phyloP scores from a whole-genome alignment of 2,888 invertebrate genomes.

The Serrognathus titanus region DNA sequence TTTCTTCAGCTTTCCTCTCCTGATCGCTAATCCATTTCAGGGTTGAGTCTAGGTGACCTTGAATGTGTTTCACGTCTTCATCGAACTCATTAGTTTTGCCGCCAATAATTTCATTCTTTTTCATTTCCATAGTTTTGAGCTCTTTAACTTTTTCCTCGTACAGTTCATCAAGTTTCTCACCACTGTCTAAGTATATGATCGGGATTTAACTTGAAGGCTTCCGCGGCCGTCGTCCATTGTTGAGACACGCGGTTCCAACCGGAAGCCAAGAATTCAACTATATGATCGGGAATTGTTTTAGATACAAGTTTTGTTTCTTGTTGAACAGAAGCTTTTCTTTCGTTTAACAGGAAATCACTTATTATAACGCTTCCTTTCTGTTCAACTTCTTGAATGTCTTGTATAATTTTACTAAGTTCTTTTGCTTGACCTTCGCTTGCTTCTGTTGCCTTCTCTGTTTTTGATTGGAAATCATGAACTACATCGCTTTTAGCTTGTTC shows the following conservation, averaged over 20 bases:
- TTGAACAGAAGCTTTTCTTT: too few relatives aligned
- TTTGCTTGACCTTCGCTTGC: constrained; percentile 12
- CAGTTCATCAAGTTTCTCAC: too few relatives aligned
- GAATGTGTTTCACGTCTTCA: background rate
- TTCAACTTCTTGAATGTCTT: constrained; percentile 20
- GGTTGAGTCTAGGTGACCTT: background rate
- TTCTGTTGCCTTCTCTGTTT: constrained; percentile 2
- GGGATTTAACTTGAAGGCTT: too few relatives aligned
- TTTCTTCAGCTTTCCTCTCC: background rate
- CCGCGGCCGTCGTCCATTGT: too few relatives aligned
- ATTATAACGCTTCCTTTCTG: constrained; percentile 8
- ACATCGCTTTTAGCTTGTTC: constrained; percentile 10
- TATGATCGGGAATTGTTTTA: too few relatives aligned
- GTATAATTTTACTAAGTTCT: background rate
- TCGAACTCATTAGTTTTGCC: constrained; percentile 12
- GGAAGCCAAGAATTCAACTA: too few relatives aligned
- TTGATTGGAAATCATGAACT: background rate
- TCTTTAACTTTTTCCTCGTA: background rate
- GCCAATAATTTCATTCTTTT: background rate
- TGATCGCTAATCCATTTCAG: too few relatives aligned
- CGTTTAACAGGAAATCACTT: background rate
- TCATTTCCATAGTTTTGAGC: constrained; percentile 8
- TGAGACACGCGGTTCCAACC: too few relatives aligned
- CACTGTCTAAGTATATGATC: too few relatives aligned
- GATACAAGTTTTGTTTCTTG: too few relatives aligned